These are phyloP conservation scores for Sturmia bella DNA, from an alignment of 2,888 invertebrate species.

Conservation along the genomic window DNA sequence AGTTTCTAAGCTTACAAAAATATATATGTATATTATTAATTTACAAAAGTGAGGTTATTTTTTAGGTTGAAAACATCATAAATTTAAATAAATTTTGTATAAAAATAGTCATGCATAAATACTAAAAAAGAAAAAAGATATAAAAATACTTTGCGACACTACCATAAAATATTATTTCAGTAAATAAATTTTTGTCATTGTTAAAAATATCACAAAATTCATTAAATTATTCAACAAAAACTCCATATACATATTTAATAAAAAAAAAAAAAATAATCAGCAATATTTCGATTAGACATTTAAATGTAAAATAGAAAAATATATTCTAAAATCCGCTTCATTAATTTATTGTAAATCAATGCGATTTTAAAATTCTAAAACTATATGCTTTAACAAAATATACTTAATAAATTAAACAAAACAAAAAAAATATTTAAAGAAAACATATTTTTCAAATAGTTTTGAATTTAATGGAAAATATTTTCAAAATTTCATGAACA, in stretches of 20 bases:
- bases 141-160: background rate
- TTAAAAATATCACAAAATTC: slow-evolving; percentile 22
- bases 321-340: slow-evolving; percentile 54
- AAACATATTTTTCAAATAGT: slow-evolving; percentile 7
- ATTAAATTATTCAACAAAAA: slow-evolving; percentile 54
- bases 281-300: slow-evolving; percentile 38
- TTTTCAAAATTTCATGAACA: slow-evolving; percentile 19
- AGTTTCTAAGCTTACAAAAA: slow-evolving; percentile 45
- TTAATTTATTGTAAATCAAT: slow-evolving; percentile 66
- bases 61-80: slow-evolving; percentile 60
- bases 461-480: background rate
- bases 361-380: slow-evolving; percentile 44
- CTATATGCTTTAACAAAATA: slow-evolving; percentile 44
- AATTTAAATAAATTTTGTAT: slow-evolving; percentile 56
- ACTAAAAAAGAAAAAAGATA: slow-evolving; percentile 6
- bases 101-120: slow-evolving; percentile 61
- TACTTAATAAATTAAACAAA: slow-evolving; percentile 16
- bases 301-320: slow-evolving; percentile 36
- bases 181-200: slow-evolving; percentile 18
- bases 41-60: slow-evolving; percentile 63
- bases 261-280: background rate
- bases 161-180: slow-evolving; percentile 16
- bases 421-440: slow-evolving; percentile 32
- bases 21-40: slow-evolving; percentile 46
- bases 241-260: slow-evolving; percentile 3